These are phyloP conservation scores for Nemoura dubitans DNA, from an alignment of 2,888 invertebrate species.

Conservation along the genomic window DNA sequence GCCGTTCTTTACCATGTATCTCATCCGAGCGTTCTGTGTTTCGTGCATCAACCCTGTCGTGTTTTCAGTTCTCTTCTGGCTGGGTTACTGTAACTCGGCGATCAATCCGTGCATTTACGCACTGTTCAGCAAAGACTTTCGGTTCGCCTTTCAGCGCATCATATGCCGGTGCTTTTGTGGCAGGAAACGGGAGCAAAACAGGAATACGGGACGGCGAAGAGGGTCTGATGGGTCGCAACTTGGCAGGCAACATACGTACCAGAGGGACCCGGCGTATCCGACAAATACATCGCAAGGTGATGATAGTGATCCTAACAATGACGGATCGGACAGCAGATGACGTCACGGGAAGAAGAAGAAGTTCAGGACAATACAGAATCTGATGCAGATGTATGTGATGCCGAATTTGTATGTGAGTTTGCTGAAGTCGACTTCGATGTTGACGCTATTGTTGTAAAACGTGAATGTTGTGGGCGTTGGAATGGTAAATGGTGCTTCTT, in stretches of 20 bases:
- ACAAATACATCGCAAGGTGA: conserved; percentile 64
- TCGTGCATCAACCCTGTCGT: conserved; percentile 85
- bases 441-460: neutral
- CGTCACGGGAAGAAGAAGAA: conserved; percentile 52
- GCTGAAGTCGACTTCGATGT: conserved; percentile 2
- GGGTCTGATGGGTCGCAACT: conserved; percentile 56
- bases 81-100: conserved; percentile 97
- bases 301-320: conserved; percentile 65
- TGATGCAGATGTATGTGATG: conserved; percentile 23
- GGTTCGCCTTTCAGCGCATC: conserved; percentile 92
- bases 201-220: conserved; percentile 54
- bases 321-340: conserved; percentile 67
- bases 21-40: conserved; percentile 87
- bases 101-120: conserved; percentile 96
- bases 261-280: conserved; percentile 64
- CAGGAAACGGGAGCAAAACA: conserved; percentile 60
- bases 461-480: neutral
- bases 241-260: conserved; percentile 61
- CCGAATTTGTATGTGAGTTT: conserved; percentile 29
- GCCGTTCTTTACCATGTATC: conserved; percentile 95
- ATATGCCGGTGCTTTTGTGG: conserved; percentile 86
- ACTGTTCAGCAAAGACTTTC: conserved; percentile 92
- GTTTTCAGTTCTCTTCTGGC: conserved; percentile 94
- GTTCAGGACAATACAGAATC: neutral
- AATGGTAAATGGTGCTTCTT: neutral